Base-by-base conservation (phyloP, 1,140 invertebrate species). In the Proctacanthus coquilletti region DNA sequence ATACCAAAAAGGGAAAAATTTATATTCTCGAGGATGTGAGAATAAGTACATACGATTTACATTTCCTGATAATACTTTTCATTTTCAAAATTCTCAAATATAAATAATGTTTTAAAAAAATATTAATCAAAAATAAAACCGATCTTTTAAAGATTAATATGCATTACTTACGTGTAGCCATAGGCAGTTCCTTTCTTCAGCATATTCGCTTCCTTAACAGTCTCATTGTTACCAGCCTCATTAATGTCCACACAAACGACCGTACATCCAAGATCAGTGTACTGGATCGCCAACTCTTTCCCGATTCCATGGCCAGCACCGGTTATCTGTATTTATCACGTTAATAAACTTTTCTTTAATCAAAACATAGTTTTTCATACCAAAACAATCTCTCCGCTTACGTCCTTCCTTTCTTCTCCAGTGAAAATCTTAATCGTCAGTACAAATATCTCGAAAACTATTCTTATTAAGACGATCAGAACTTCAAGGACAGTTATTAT, bases 241-340 rank as follows among this genome's bases (percentile, higher is more conserved):
- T 95, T 87, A 5, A 96, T 74, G 57, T 97, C 93, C 64, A 87
- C 86, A 40, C 87, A 76, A 0, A 96, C 73, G 3, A 95, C 64
- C 1, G 63, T 78, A 17, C 83, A 77, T 1, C 85, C 85, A 8
- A 81, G 64, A 18, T 69, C 63, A 1, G 78, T 79, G 52, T 89
- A 86, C 39, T 80, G 73, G n/a, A 83, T 58, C 3, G 87, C 81
- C 43, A 92, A 60, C 44, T 88, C 72, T 32, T 78, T 71, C 2
- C 92, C 92, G 47, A 96, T 83, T 10, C 92, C 92, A 63, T 85
- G 86, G 4, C 85, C 89, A 13, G 81, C 74, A 21, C 89, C 91
- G 17, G 89, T 93, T 37, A 95, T 77, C 68, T 95, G 60, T 37
- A n/a, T n/a, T n/a, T n/a, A n/a, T n/a, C n/a, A 36, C 42, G 34